phyloP scores from a whole-genome alignment of 1,140 invertebrate species.

The Caerostris extrusa region DNA sequence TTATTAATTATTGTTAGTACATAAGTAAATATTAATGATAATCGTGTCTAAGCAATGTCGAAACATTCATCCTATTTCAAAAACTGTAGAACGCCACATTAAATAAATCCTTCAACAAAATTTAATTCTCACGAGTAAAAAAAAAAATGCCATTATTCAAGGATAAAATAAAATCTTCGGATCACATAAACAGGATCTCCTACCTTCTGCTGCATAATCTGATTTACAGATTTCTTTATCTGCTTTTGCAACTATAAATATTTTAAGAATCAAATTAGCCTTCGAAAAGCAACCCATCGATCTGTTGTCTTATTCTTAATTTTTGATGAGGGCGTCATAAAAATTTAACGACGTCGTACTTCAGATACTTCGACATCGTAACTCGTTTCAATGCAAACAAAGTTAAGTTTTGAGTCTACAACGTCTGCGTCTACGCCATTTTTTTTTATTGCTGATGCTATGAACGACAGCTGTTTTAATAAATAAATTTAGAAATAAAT shows the following conservation, averaged over 20 bases:
- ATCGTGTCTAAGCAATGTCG: too few species aligned
- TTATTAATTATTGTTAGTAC: too few species aligned
- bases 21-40: too few species aligned
- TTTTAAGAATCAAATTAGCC: conserved; percentile 9
- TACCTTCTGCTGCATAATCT: not conserved
- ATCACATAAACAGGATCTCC: too few species aligned
- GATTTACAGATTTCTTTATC: not conserved
- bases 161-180: too few species aligned
- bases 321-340: conserved; percentile 1
- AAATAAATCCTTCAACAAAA: too few species aligned
- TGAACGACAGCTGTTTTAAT: not conserved
- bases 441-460: not conserved
- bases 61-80: too few species aligned
- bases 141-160: too few species aligned
- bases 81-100: too few species aligned
- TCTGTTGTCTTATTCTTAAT: conserved; percentile 9
- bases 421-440: not conserved
- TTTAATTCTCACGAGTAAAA: too few species aligned
- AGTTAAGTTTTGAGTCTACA: not conserved
- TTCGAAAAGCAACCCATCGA: not conserved
- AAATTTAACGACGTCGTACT: not conserved
- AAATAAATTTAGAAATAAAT: too few species aligned
- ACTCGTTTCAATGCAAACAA: not conserved
- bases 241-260: not conserved
- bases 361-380: not conserved